Evolutionary conservation across 2,888 invertebrate genomes (phyloP), one percentile per base, ranked within the genome.

Genomic region (Standfussiana lucernea): DNA sequence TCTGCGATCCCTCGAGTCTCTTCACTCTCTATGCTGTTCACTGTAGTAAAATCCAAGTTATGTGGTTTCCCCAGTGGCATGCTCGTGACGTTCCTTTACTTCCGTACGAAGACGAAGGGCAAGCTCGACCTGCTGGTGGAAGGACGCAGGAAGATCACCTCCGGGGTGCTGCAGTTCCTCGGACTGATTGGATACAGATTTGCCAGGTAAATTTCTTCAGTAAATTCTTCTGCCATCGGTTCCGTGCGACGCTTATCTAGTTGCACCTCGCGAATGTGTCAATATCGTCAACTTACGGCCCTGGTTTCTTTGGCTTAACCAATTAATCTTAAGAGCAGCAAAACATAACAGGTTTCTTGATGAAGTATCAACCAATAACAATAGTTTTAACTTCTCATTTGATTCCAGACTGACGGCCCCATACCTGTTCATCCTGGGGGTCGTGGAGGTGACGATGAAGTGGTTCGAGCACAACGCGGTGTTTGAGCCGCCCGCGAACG

Each of bases 391-490:
- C 42, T 13, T 11, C 15, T 42, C 62, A 62, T 64, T 32, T 28
- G 0, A 32, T 53, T 75, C 75, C 90, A 98, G 98, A 88, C 95
- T 98, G 81, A 98, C 98, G 0, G 98, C 98, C 0, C 98, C 98
- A 0, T 98, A 98, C 93, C 96, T 98, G 91, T 98, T 98, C 92
- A 98, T 99, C 73, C 96, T 99, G 91, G 98, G 98, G 56, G 97
- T 98, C 67, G 98, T 98, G 32, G 98, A 98, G 92, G 98, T 99
- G 67, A 97, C 98, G n/a, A 98, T 98, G 98, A 98, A 98, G 91
- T 99, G 99, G 98, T 97, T 98, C 93, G 97, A 98, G 75, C 97
- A 97, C 90, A 98, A 98, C 93, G 98, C 98, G 0, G 98, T 99
- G 59, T 98, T 98, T 93, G 98, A 98, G 92, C 98, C 98, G 6